phyloP scores from a whole-genome alignment of 2,113 vertebrate genomes.

The Sterna hirundo region DNA sequence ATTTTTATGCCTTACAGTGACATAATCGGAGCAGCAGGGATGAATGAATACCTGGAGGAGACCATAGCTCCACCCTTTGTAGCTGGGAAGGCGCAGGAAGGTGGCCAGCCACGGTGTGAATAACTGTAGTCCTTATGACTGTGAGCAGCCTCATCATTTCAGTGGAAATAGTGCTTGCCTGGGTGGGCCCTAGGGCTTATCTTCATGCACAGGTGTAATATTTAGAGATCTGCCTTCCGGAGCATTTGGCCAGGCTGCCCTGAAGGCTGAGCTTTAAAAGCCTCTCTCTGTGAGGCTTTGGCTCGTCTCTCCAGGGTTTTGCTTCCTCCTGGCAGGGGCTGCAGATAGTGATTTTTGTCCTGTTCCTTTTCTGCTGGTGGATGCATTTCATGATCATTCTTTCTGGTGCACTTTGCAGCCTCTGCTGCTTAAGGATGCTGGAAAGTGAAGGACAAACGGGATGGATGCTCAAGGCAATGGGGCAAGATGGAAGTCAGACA shows the following conservation, averaged over 20 bases:
- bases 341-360: background rate
- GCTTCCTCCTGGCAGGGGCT: background rate
- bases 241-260: background rate
- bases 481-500: background rate
- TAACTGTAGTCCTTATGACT: background rate
- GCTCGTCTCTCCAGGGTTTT: background rate
- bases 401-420: background rate
- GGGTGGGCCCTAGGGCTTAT: background rate
- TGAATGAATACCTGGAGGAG: background rate
- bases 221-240: background rate
- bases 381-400: background rate
- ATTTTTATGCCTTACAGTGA: background rate
- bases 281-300: background rate
- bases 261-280: background rate
- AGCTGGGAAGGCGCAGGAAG: background rate
- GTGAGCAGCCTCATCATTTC: background rate
- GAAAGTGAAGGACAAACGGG: background rate
- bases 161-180: background rate
- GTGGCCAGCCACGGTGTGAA: background rate
- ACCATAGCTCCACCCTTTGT: background rate
- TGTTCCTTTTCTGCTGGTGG: background rate
- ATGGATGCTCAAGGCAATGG: background rate
- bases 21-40: background rate
- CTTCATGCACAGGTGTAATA: background rate
- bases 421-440: background rate